Conservation (phyloP, 30 jellyfish, hydroid and myxozoan species). For the Aurelia sp. region DNA sequence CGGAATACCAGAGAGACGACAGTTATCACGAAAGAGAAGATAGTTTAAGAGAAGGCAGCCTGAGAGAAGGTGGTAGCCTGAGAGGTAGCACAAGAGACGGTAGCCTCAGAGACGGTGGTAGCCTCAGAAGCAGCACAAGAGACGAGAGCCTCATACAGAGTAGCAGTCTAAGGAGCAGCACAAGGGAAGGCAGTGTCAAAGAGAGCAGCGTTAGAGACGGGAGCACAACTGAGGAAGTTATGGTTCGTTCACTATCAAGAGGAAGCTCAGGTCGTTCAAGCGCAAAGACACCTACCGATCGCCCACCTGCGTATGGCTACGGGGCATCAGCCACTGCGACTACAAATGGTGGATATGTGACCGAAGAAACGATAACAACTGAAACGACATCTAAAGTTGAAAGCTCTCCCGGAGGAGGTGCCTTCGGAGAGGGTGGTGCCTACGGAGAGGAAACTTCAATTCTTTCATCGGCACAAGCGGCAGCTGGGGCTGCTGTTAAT, state of each 20-base stretch:
- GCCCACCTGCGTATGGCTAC: slow-evolving; percentile 68
- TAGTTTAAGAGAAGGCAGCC: not conserved
- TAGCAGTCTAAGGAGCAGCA: not conserved
- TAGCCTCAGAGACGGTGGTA: not conserved
- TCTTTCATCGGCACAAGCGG: not conserved
- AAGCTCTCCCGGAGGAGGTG: slow-evolving; percentile 35
- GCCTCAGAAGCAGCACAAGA: not conserved
- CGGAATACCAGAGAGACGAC: not conserved
- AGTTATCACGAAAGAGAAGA: slow-evolving; percentile 16
- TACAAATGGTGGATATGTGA: slow-evolving; percentile 25
- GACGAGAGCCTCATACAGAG: not conserved
- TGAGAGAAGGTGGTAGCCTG: slow-evolving; percentile 3
- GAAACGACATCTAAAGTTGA: slow-evolving; percentile 37
- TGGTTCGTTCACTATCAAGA: slow-evolving; percentile 43
- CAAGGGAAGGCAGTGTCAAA: slow-evolving; percentile 4
- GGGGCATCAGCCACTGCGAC: slow-evolving; percentile 29
- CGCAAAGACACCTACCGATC: slow-evolving; percentile 61
- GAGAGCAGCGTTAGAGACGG: slow-evolving; percentile 28
- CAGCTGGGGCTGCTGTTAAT: slow-evolving; percentile 35
- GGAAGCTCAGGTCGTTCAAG: slow-evolving; percentile 61
- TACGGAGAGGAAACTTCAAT: not conserved
- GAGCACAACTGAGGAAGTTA: slow-evolving; percentile 48
- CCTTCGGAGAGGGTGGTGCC: slow-evolving; percentile 10
- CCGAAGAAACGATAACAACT: slow-evolving; percentile 55
- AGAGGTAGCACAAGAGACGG: slow-evolving; percentile 1